phyloP scores from a whole-genome alignment of 2,113 vertebrate species.

The Amphiprion ocellaris region DNA sequence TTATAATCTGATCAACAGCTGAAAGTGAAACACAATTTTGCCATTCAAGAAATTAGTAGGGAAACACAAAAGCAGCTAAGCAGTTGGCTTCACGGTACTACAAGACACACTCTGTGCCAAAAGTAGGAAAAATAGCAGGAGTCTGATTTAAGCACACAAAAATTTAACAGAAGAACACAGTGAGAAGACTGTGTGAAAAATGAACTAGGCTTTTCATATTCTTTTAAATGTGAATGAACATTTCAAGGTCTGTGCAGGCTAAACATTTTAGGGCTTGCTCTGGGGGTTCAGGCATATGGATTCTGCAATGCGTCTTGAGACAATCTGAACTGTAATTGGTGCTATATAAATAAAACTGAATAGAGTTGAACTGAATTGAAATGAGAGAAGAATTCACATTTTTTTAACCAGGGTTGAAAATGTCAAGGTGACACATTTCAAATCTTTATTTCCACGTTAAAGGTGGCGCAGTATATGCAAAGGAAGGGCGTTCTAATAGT shows the following conservation, averaged over 20 bases:
- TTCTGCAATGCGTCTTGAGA: no score
- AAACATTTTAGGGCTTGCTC: not conserved
- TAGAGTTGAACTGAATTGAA: not conserved
- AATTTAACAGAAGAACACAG: not conserved
- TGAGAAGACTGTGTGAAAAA: not conserved
- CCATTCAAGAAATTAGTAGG: not conserved
- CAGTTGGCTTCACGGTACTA: not conserved
- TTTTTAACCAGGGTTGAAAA: constrained; percentile 3
- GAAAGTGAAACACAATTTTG: not conserved
- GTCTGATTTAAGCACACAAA: not conserved
- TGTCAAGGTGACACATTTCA: constrained; percentile 42
- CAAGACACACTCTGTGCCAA: constrained; percentile 2
- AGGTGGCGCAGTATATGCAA: constrained; percentile 39
- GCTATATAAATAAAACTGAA: no score
- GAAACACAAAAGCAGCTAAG: not conserved
- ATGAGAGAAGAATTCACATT: not conserved
- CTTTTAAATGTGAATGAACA: not conserved
- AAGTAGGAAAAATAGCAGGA: not conserved
- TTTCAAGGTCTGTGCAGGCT: not conserved
- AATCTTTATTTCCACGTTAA: constrained; percentile 47
- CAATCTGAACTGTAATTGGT: no score
- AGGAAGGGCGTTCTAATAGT: constrained; percentile 71
- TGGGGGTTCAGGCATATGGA: no score
- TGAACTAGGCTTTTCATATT: not conserved
- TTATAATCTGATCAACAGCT: not conserved